Conservation (phyloP, 2,797 vertebrate genomes). For the Argya squamiceps region DNA sequence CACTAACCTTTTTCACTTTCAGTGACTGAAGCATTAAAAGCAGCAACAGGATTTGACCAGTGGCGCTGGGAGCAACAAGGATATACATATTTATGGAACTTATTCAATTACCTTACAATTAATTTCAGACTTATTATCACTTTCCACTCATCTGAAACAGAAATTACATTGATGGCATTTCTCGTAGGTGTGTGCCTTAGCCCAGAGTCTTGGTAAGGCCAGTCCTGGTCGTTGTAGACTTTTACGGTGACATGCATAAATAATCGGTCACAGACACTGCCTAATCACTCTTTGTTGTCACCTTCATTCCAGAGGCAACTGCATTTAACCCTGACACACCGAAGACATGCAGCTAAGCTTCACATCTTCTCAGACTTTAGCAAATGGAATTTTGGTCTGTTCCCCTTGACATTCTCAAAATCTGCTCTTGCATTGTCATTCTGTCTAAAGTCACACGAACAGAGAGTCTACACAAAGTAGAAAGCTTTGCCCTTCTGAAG, state of each 20-base stretch:
- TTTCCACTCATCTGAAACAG: neutral
- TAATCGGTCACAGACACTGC: neutral
- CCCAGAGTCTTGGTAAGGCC: neutral
- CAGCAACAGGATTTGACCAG: neutral
- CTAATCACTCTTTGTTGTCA: neutral
- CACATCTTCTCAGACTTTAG: neutral
- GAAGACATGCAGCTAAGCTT: neutral
- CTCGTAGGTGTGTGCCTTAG: neutral
- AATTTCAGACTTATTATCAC: neutral
- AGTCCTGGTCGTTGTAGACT: neutral
- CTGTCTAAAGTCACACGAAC: neutral
- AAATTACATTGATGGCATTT: neutral
- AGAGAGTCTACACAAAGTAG: neutral
- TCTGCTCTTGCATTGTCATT: neutral
- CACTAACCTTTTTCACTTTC: neutral
- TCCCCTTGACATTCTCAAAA: neutral
- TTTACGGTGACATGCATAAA: neutral
- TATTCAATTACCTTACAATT: neutral
- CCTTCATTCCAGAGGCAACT: neutral
- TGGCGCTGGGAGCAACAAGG: neutral
- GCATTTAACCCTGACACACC: neutral
- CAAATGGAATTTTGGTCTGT: neutral
- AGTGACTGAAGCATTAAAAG: neutral
- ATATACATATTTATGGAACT: neutral
- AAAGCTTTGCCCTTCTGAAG: neutral